Evolutionary conservation across 37 sponge, comb jelly and placozoan genomes (phyloP), one percentile per base, ranked within the genome.

Genomic region (Crambe crambe): DNA sequence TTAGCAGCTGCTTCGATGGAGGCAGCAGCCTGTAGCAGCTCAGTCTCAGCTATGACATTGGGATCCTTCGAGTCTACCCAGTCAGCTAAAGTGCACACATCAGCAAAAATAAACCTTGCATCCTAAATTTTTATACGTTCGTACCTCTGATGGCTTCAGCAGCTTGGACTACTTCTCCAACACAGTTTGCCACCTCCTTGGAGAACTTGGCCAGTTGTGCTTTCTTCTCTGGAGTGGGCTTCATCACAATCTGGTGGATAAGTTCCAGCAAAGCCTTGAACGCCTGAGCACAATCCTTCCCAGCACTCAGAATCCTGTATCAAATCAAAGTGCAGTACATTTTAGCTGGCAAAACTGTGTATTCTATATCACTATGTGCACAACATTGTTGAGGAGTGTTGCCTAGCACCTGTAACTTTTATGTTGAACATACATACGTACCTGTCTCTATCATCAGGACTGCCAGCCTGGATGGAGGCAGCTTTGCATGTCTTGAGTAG

Each of bases 1-100:
- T 94, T 98, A 36, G 97, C 97, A 42, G 96, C 96, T 21, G 88
- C 89, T 74, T 98, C 99, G 70, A 98, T 96, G 59, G 94, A 76
- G 30, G 99, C 96, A 47, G 99, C 97, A 41, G 99, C 99, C 26
- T 81, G 82, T 4, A 96, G 78, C 56, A 98, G 85, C 73, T 98
- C 99, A 56, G 85, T 88, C 80, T 98, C 97, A 47, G 97, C 99
- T 23, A 91, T 89, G 56, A 96, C 91, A 36, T 88, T 89, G 3
- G 99, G 99, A 43, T 98, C 92, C 42, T 84, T 89, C 0, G 85
- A 76, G 68, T 98, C 79, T 31, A 95, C 94, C 90, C 91, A 98
- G 64, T 90, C 96, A 1, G 81, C 66, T 79, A 32, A 17, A 65
- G 15, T 3, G 66, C n/a, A n/a, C n/a, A n/a, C n/a, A n/a, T n/a